phyloP scores from a whole-genome alignment of 2,797 vertebrate species.

The Yasuhikotakia modesta region DNA sequence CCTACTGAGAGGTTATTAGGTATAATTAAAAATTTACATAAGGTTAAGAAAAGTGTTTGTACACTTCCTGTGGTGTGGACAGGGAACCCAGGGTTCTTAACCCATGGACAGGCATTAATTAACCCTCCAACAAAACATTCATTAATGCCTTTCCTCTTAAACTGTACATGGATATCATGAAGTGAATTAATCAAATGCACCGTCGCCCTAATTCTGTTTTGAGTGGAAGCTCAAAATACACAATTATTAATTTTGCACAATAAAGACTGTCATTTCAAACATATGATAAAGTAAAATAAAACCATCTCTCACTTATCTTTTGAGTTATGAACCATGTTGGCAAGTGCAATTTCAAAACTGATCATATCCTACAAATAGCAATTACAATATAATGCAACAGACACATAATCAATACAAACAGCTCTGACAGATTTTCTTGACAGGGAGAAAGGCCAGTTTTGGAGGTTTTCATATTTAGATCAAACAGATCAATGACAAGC shows the following conservation, averaged over 20 bases:
- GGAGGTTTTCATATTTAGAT: constrained; percentile 13
- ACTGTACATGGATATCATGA: neutral
- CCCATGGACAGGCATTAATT: constrained; percentile 16
- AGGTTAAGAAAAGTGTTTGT: constrained; percentile 13
- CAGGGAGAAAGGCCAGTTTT: constrained; percentile 73
- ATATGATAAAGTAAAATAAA: constrained; percentile 4
- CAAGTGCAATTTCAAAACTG: constrained; percentile 38
- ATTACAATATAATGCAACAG: constrained; percentile 74
- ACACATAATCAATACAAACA: constrained; percentile 89
- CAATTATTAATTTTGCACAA: neutral
- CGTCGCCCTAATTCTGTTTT: neutral
- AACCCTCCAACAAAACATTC: constrained; percentile 12
- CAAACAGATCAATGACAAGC: neutral
- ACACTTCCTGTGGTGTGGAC: neutral
- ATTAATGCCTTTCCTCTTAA: constrained; percentile 26
- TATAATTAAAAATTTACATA: neutral
- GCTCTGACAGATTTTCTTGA: constrained; percentile 81
- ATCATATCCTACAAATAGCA: constrained; percentile 62
- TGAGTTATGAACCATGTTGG: neutral
- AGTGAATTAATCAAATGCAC: constrained; percentile 32
- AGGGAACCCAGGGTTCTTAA: neutral
- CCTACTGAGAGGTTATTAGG: neutral
- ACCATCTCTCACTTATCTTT: neutral
- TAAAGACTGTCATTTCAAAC: neutral
- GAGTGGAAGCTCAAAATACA: neutral